phyloP scores from a whole-genome alignment of 2,888 invertebrate species.

The Drosophila yooni region DNA sequence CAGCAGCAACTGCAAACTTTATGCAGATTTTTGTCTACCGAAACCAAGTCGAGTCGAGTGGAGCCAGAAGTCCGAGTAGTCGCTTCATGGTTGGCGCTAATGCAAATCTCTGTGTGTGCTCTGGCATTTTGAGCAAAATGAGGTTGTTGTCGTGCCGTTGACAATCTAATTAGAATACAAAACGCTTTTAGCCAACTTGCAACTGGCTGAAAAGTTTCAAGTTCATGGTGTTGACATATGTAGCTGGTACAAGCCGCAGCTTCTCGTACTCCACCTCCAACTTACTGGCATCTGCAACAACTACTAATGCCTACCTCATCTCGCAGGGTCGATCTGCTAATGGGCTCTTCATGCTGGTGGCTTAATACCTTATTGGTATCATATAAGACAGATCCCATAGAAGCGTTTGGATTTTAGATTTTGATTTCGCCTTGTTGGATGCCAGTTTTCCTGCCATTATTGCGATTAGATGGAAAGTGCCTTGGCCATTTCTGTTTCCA shows the following conservation, averaged over 20 bases:
- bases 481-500: conserved; percentile 28
- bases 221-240: conserved; percentile 81
- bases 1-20: conserved; percentile 33
- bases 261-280: conserved; percentile 3
- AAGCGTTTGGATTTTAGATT: conserved; percentile 27
- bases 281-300: conserved; percentile 1
- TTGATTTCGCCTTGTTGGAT: conserved; percentile 27
- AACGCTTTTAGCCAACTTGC: conserved; percentile 70
- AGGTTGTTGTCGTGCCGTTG: conserved; percentile 84
- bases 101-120: conserved; percentile 70
- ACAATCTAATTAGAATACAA: conserved; percentile 85
- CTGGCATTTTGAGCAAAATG: conserved; percentile 79
- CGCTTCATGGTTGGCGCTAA: conserved; percentile 75
- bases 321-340: conserved; percentile 38
- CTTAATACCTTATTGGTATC: conserved; percentile 52
- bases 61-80: conserved; percentile 6
- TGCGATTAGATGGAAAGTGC: conserved; percentile 50
- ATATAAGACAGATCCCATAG: conserved; percentile 51
- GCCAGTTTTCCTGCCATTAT: conserved; percentile 53
- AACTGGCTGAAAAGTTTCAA: conserved; percentile 66
- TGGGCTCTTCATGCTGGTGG: conserved; percentile 43
- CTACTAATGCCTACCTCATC: conserved; percentile 7
- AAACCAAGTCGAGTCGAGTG: conserved; percentile 22
- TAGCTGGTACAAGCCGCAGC: conserved; percentile 38
- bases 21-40: conserved; percentile 78